Base-by-base conservation (phyloP, 53 echinoderm and acorn worm species). In the Stichopus horrens region DNA sequence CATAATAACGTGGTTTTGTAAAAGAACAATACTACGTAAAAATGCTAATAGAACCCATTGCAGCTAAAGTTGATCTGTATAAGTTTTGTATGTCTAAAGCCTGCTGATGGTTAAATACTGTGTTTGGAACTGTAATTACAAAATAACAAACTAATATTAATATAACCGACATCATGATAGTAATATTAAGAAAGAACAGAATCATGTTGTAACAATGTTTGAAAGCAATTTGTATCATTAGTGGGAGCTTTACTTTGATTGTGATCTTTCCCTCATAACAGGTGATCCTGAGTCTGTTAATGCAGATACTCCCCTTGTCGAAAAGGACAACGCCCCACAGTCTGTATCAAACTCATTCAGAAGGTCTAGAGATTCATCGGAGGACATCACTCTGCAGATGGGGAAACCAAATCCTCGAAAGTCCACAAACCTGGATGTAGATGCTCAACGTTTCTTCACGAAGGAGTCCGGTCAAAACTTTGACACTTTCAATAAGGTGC, bases 341-440 rank as follows among this genome's bases (percentile, higher is more conserved):
- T 52, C 53, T 52, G 23, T 85, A 9, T 85, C 85, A 18, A 85
- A 85, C 22, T 85, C 85, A 4, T 66, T 85, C 85, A 4, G 71
- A 66, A 85, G 9, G 8, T 10, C 85, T 6, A 37, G 7, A 53
- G 85, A 68, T 63, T 16, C 37, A 2, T 65, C 63, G 52, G 67
- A 63, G 5, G 22, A 65, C 67, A 85, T 14, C 9, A 11, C 57
- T 56, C 81, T 23, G n/a, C 71, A 66, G 13, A 53, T 66, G 7
- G 76, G 9, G 1, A 87, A 74, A 13, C 87, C 87, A 9, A 87
- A 87, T 16, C 87, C 87, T 10, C 56, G 87, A 13, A 87, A 87
- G 21, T 87, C 87, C 21, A 87, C 87, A 9, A 87, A 87, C 74
- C 21, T 87, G 21, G 87, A 87, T 57, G 87, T 75, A 6, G 87